phyloP scores from a whole-genome alignment of 35 echinoderm and acorn worm species.

The Heliocidaris erythrogramma region DNA sequence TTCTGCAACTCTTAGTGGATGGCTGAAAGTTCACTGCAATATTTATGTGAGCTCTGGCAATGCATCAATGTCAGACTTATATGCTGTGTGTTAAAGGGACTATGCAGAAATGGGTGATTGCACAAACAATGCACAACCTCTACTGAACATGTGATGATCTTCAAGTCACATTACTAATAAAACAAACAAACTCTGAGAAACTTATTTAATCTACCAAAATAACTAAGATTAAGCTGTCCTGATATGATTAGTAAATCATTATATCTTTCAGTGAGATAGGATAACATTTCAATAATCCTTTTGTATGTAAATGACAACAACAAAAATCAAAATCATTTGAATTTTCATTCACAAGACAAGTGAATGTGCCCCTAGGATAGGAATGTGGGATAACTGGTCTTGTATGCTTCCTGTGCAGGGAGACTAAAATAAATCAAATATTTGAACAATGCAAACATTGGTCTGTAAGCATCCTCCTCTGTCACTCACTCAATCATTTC shows the following conservation, averaged over 20 bases:
- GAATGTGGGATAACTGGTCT: not conserved
- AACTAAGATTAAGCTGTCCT: too few relatives aligned
- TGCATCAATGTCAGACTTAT: not conserved
- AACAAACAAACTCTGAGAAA: not conserved
- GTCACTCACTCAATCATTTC: not conserved
- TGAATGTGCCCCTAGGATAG: not conserved
- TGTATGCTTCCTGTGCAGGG: not conserved
- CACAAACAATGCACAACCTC: not conserved
- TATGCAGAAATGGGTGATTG: not conserved
- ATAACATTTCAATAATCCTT: not conserved
- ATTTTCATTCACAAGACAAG: not conserved
- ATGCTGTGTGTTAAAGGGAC: not conserved
- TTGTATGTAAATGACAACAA: not conserved
- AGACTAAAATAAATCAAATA: conserved; percentile 14
- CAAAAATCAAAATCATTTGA: not conserved
- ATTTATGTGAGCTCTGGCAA: not conserved
- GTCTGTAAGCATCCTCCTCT: not conserved
- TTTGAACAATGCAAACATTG: conserved; percentile 11
- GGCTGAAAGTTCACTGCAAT: conserved; percentile 1
- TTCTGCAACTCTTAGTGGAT: not conserved
- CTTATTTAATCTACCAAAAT: not conserved
- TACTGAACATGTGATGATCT: not conserved
- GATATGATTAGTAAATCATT: not conserved
- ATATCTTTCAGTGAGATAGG: too few relatives aligned
- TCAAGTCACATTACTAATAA: not conserved